Evolutionary conservation across 1,140 invertebrate species (phyloP), one percentile per base, ranked within the genome.

Genomic region (Drosophila guanche): DNA sequence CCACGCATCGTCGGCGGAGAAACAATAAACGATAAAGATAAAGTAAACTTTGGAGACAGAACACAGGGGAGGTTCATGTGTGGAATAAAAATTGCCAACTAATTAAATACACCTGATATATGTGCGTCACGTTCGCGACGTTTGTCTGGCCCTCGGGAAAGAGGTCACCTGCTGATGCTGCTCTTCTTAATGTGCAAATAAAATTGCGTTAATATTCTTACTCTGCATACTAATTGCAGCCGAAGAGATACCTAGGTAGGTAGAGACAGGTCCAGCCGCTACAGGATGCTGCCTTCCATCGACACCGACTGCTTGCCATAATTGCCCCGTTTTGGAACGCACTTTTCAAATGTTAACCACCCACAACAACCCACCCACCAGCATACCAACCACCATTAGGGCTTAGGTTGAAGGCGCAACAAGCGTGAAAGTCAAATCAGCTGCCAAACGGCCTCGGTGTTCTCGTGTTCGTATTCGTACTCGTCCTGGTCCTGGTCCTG

Each of bases 161-260:
- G 16, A 61, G 65, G 67, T 74, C 70, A 83, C 63, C 81, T 68
- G 79, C 3, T 37, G 10, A 10, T 4, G 33, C 29, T 10, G 10
- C 33, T 37, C 33, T 37, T 37, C 46, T 86, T 88, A 88, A 86
- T 88, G 83, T 71, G 65, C 78, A 77, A 81, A 88, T 75, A 86
- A 81, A 86, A 79, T 71, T 70, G 65, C 78, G 74, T 69, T 74
- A 74, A 80, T 86, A 69, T 67, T 71, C 51, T 81, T 63, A 74
- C 58, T 58, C 56, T 55, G 83, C 78, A 88, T 86, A 86, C 83
- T 86, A 86, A 86, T 86, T 86, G 83, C 83, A 83, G 42, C 47
- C 58, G 74, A n/a, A 43, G 47, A 37, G 14, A 20, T 20, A 20
- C 16, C 0, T 20, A 20, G 16, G 16, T 20, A 20, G 33, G 14